Percentiles rank a stretch among this genome's conserved stretches.
Conservation (phyloP, 1,140 invertebrate species). For the Popillia japonica region DNA sequence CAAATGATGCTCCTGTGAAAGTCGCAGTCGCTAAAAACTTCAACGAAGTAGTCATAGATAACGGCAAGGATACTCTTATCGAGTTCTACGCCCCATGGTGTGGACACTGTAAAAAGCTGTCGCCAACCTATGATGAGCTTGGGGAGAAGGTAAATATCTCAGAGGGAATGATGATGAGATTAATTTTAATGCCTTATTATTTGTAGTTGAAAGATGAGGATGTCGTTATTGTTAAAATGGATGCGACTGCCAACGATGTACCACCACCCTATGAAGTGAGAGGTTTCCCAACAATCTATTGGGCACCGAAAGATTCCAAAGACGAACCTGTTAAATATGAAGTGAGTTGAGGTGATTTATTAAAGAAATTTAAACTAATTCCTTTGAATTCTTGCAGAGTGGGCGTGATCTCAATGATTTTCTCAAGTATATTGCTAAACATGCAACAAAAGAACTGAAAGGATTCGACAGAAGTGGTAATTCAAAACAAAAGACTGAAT, state of each 20-base stretch:
- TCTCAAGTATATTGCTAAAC: constrained; percentile 94
- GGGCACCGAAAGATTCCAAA: constrained; percentile 88
- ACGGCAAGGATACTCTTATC: constrained; percentile 91
- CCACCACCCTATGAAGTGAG: constrained; percentile 90
- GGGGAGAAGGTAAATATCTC: constrained; percentile 65
- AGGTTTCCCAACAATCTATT: constrained; percentile 98
- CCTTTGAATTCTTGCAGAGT: constrained; percentile 68
- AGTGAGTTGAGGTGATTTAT: constrained; percentile 58
- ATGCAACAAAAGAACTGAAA: constrained; percentile 88
- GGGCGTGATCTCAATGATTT: constrained; percentile 96
- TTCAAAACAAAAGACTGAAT: constrained; percentile 72
- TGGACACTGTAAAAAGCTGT: constrained; percentile 96
- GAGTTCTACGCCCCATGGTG: constrained; percentile 99
- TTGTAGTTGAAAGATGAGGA: constrained; percentile 81
- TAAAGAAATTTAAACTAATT: constrained; percentile 44
- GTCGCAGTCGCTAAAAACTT: constrained; percentile 97
- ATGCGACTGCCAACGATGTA: constrained; percentile 98
- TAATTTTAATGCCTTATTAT: constrained; percentile 56
- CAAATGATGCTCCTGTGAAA: constrained; percentile 85
- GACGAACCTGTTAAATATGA: constrained; percentile 89
- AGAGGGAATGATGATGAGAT: too few relatives aligned
- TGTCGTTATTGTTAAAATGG: constrained; percentile 95
- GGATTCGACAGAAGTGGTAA: constrained; percentile 90
- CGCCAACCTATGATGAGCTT: constrained; percentile 93
- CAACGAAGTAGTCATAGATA: constrained; percentile 92